Evolutionary conservation across 2,797 vertebrate genomes (phyloP), one percentile per base, ranked within the genome.

Genomic region (Odontamblyopus rebecca): DNA sequence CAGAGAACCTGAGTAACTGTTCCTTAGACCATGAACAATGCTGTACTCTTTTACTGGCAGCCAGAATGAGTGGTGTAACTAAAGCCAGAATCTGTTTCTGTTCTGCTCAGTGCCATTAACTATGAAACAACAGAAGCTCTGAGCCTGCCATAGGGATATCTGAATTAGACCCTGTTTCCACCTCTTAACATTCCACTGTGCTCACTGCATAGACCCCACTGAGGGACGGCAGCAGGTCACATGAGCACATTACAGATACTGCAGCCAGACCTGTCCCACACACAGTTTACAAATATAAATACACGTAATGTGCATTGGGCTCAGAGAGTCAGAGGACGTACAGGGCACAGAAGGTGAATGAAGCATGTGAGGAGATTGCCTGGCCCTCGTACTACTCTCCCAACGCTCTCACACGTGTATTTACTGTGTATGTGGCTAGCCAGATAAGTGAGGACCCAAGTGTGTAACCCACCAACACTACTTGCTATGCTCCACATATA

Each of bases 181-280:
- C 80, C 80, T 86, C 89, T 89, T 89, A 92, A 88, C 87, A 91
- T 92, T 91, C 91, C 89, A 79, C 32, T 12, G 0, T 69, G 84
- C 70, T 82, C 77, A 70, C 79, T 63, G 65, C 70, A 35, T 82
- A 81, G 68, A 19, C 74, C 66, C 76, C 19, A 29, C 3, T 3
- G 50, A 53, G 60, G 60, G 50, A 16, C 44, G 23, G 0, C 7
- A 9, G 53, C 5, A 11, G n/a, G 79, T 78, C 84, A 74, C 79
- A 72, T 78, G 77, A 75, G 59, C 50, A 59, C 1, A 0, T 50
- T 35, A 1, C 18, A 70, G 30, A 61, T 48, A 48, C 65, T 61
- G 32, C 1, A 54, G 59, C 50, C 4, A 63, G 51, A 70, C 61
- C 61, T 4, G 30, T 3, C 18, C 9, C 35, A 63, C 44, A n/a